phyloP scores from a whole-genome alignment of 1,140 invertebrate genomes.

The Euglossa dilemma region DNA sequence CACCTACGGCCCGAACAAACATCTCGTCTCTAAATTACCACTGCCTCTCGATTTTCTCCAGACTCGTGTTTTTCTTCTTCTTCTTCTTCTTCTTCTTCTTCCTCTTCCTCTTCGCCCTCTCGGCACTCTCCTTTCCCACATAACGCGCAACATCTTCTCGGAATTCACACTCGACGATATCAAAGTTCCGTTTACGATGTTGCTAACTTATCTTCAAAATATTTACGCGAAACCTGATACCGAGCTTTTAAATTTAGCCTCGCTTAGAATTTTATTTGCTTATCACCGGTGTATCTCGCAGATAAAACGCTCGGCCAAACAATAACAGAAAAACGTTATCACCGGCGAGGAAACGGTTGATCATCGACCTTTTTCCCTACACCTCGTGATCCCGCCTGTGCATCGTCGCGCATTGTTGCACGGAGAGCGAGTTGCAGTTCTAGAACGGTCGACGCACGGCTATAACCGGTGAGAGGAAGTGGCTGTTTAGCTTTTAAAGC shows the following conservation, averaged over 20 bases:
- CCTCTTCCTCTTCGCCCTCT: no score
- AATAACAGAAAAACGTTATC: not conserved
- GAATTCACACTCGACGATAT: no score
- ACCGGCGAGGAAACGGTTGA: no score
- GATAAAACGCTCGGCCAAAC: not conserved
- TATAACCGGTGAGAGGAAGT: constrained; percentile 24
- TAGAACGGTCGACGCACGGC: constrained; percentile 6
- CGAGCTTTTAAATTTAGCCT: no score
- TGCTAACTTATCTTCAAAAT: no score
- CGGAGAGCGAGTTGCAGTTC: not conserved
- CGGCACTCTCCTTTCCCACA: not conserved
- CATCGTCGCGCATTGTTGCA: no score
- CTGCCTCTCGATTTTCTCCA: not conserved
- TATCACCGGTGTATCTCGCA: not conserved
- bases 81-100: no score
- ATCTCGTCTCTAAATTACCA: not conserved
- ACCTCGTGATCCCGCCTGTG: no score
- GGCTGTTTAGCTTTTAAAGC: constrained; percentile 47
- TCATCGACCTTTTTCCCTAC: not conserved
- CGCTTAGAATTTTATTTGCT: not conserved
- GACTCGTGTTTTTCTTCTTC: not conserved
- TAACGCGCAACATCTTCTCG: no score
- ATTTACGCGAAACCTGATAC: no score
- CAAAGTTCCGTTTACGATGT: no score
- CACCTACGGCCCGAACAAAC: not conserved